Evolutionary conservation across 2,888 invertebrate species (phyloP).

Genomic region (Tridacna crocea): DNA sequence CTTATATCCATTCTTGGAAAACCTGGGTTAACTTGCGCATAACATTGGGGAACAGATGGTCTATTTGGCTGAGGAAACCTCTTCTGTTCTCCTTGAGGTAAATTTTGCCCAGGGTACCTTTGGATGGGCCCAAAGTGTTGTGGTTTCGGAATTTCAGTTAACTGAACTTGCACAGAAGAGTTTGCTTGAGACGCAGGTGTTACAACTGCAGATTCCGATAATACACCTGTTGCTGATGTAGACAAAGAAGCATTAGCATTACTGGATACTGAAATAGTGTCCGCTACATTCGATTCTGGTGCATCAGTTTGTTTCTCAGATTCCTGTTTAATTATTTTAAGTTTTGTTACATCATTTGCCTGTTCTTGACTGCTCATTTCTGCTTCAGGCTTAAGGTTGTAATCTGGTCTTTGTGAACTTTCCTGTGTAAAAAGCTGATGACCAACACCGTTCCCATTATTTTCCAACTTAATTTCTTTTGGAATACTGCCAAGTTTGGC

Average conservation of each 20-base stretch:
- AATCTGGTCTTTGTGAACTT: too few relatives aligned
- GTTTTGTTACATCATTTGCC: too few relatives aligned
- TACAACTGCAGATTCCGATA: neutral
- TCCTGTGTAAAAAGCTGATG: too few relatives aligned
- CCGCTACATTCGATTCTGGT: neutral
- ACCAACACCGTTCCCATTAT: too few relatives aligned
- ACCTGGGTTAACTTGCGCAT: slow-evolving; percentile 6
- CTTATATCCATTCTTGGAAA: slow-evolving; percentile 25
- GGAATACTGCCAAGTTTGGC: too few relatives aligned
- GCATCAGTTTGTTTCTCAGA: neutral
- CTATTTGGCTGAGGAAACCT: slow-evolving; percentile 27
- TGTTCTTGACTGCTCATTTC: too few relatives aligned
- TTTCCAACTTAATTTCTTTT: too few relatives aligned
- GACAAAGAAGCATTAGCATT: neutral
- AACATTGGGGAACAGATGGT: slow-evolving; percentile 16
- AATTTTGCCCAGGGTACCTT: slow-evolving; percentile 19
- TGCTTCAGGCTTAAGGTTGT: too few relatives aligned
- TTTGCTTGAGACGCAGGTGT: neutral
- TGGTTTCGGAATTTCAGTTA: slow-evolving; percentile 53
- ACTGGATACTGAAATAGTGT: neutral
- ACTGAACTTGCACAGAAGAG: neutral
- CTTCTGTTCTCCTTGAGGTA: slow-evolving; percentile 22
- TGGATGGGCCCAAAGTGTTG: slow-evolving; percentile 51
- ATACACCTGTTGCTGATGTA: neutral
- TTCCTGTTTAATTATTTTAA: too few relatives aligned